Conservation (phyloP, 2,888 invertebrate species). For the Palloptera scutellata region DNA sequence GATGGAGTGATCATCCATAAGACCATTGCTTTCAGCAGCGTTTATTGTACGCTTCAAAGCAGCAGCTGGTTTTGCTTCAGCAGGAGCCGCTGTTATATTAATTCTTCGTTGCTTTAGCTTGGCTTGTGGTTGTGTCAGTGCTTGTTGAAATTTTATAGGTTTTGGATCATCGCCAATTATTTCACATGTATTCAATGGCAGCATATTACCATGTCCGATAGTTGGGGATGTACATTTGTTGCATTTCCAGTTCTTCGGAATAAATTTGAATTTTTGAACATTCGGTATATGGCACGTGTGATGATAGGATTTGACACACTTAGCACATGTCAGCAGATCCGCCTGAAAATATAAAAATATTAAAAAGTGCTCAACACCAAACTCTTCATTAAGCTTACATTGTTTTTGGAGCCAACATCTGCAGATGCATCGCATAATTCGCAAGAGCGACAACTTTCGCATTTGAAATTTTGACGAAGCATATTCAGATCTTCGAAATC, state of each 20-base stretch:
- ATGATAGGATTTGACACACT: conserved; percentile 88
- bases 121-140: not conserved
- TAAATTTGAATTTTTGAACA: conserved; percentile 66
- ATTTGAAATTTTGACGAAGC: conserved; percentile 75
- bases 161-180: conserved; percentile 41
- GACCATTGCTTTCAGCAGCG: not conserved
- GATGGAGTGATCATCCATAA: not conserved
- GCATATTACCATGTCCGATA: conserved; percentile 33
- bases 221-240: conserved; percentile 67
- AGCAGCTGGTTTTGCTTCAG: conserved; percentile 31
- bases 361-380: not conserved
- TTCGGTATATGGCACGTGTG: conserved; percentile 80
- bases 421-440: conserved; percentile 64
- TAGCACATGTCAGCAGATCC: conserved; percentile 76
- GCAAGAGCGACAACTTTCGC: conserved; percentile 89
- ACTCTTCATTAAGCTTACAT: conserved; percentile 66
- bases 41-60: conserved; percentile 13
- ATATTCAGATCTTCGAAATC: conserved; percentile 49
- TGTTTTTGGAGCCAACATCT: conserved; percentile 80
- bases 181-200: conserved; percentile 43
- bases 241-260: conserved; percentile 75
- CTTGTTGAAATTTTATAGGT: conserved; percentile 9
- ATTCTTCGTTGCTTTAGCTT: conserved; percentile 21
- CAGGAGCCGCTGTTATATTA: conserved; percentile 31
- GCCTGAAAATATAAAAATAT: conserved; percentile 24